Conservation (phyloP, 2,797 vertebrate genomes). For the Calcarius lapponicus region DNA sequence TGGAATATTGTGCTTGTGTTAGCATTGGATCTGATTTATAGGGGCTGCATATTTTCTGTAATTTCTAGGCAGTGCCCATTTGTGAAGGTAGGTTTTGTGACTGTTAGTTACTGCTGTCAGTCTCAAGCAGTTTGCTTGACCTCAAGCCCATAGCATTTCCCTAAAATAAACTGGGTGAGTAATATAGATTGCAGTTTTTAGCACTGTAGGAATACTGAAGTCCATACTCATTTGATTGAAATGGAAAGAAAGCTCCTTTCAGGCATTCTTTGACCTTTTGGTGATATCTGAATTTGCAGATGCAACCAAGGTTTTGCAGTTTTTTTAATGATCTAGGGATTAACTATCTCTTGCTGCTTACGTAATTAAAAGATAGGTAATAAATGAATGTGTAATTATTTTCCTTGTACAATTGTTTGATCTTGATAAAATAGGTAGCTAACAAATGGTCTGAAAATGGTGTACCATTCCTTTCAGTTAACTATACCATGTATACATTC, state of each 20-base stretch:
- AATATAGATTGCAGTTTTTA: conserved; percentile 18
- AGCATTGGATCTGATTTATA: background rate
- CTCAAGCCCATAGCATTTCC: background rate
- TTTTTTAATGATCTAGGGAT: background rate
- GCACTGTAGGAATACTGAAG: conserved; percentile 5
- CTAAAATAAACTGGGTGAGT: conserved; percentile 36
- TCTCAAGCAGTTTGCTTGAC: conserved; percentile 15
- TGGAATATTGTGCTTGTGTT: background rate
- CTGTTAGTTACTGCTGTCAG: background rate
- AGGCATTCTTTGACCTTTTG: conserved; percentile 31
- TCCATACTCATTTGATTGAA: conserved; percentile 8
- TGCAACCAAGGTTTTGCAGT: background rate
- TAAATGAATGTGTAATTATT: background rate
- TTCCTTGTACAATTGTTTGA: background rate
- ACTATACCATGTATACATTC: background rate
- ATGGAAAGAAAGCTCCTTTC: conserved; percentile 1
- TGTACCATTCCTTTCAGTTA: background rate
- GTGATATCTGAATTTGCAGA: background rate
- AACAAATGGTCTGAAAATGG: background rate
- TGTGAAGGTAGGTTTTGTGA: background rate
- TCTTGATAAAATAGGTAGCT: background rate
- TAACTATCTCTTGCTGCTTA: background rate
- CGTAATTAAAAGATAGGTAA: background rate
- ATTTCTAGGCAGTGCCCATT: background rate
- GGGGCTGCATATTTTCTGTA: background rate